Evolutionary conservation across 2,113 vertebrate species (phyloP).

Genomic region (Corydoras maculifer): DNA sequence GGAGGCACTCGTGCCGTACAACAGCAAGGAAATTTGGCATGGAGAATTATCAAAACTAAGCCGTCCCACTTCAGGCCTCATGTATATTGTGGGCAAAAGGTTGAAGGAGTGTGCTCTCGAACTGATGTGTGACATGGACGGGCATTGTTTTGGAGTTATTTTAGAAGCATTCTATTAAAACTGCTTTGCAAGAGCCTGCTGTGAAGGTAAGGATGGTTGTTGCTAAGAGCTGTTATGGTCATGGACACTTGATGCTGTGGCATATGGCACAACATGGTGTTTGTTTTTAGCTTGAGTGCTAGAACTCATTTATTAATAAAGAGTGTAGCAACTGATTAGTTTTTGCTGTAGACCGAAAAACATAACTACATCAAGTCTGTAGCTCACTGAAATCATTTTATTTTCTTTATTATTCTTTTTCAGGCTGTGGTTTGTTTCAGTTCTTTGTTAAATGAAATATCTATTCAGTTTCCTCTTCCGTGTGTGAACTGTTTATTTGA

Average conservation of each 20-base stretch:
- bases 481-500: too few species aligned
- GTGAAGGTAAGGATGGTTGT: slow-evolving; percentile 41
- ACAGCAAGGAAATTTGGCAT: slow-evolving; percentile 44
- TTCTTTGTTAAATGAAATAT: too few species aligned
- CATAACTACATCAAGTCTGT: too few species aligned
- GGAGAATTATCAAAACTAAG: slow-evolving; percentile 30
- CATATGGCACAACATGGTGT: slow-evolving; percentile 54
- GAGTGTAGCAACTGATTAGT: too few species aligned
- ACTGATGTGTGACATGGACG: slow-evolving; percentile 45
- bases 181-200: slow-evolving; percentile 31
- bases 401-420: too few species aligned
- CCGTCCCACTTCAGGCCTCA: slow-evolving; percentile 29
- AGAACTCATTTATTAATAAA: too few species aligned
- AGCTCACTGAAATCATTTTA: too few species aligned
- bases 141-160: slow-evolving; percentile 58
- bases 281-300: not conserved
- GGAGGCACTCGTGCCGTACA: slow-evolving; percentile 51
- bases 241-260: slow-evolving; percentile 60
- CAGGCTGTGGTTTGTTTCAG: too few species aligned
- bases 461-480: too few species aligned
- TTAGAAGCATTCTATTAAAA: slow-evolving; percentile 45
- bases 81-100: slow-evolving; percentile 1
- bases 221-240: not conserved
- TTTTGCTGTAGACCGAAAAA: too few species aligned
- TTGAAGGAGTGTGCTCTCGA: slow-evolving; percentile 26